These are phyloP conservation scores for Pteromalus puparum DNA, from an alignment of 1,140 invertebrate species.

Conservation along the genomic window DNA sequence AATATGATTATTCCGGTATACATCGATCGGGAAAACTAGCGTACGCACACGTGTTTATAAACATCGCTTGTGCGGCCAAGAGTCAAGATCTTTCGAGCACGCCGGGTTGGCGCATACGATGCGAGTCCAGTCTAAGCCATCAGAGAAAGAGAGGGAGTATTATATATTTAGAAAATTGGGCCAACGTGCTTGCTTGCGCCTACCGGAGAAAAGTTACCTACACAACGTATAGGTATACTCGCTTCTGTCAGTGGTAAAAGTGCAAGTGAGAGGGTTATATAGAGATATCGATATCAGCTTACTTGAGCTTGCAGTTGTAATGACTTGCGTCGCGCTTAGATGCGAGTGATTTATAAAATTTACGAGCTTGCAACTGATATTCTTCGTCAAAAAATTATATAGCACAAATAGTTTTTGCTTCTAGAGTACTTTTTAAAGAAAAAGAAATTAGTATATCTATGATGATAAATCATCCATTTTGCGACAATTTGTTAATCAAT, in stretches of 20 bases:
- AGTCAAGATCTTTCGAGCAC: slow-evolving; percentile 68
- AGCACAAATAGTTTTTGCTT: no score
- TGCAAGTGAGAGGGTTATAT: not conserved
- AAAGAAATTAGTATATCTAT: no score
- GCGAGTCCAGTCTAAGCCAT: not conserved
- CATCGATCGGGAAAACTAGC: slow-evolving; percentile 56
- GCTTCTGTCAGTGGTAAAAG: not conserved
- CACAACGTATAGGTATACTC: not conserved
- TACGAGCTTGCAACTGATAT: not conserved
- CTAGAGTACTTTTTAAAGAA: no score
- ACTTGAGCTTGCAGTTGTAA: not conserved
- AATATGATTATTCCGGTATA: no score
- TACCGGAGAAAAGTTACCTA: not conserved
- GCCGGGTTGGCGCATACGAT: slow-evolving; percentile 46
- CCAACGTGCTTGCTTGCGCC: slow-evolving; percentile 57
- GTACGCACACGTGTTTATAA: slow-evolving; percentile 66
- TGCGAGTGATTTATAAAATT: not conserved
- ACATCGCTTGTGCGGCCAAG: slow-evolving; percentile 61
- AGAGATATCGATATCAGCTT: slow-evolving; percentile 44
- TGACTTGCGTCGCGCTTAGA: not conserved
- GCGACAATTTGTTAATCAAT: no score
- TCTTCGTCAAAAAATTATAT: no score
- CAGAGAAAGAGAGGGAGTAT: slow-evolving; percentile 42
- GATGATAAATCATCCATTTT: no score
- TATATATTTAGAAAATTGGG: slow-evolving; percentile 72